Base-by-base conservation (phyloP, 2,113 vertebrate genomes). In the Microtus ochrogaster region DNA sequence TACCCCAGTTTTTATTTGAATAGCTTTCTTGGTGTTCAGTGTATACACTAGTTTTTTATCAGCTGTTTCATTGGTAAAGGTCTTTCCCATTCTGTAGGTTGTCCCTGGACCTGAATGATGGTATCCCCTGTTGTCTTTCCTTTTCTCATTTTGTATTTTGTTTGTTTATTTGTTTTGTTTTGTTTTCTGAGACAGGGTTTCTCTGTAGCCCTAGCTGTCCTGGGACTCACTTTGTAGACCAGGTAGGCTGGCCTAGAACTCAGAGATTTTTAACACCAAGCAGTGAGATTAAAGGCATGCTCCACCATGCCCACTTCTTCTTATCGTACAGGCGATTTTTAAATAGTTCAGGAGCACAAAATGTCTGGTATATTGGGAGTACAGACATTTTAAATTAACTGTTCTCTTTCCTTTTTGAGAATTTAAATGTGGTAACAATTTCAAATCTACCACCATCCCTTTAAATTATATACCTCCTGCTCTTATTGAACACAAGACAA, bases 341-440 rank as follows among this genome's bases (percentile, higher is more conserved):
- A 97, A 79, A 49, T 39, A 74, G 26, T 49, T 78, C 10, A 47
- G 41, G 28, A 83, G 52, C 19, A 77, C 44, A 86, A 17, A 39
- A 44, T 47, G 49, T 77, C 44, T 68, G 24, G 26, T 30, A 14
- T 52, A 16, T 36, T 83, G 17, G 21, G 73, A 83, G 58, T 41
- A n/a, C 0, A 86, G n/a, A 4, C 3, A 77, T 70, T 94, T 88
- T 74, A 33, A 94, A 49, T 61, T 70, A 82, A 85, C 26, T 7
- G 11, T 63, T 77, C 86, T 90, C 33, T 91, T 66, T 9, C 61
- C 61, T 74, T 90, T 72, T 47, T 77, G 30, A 16, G 22, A 88
- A 91, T 86, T 94, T 82, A 89, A 95, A 73, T 84, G n/a, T 21
- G 24, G 66, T 33, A 81, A n/a, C 4, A 77, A 76, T 73, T 77